Evolutionary conservation across 1,140 invertebrate genomes (phyloP), one percentile per base, ranked within the genome.

Genomic region (Pachypsylla venusta): DNA sequence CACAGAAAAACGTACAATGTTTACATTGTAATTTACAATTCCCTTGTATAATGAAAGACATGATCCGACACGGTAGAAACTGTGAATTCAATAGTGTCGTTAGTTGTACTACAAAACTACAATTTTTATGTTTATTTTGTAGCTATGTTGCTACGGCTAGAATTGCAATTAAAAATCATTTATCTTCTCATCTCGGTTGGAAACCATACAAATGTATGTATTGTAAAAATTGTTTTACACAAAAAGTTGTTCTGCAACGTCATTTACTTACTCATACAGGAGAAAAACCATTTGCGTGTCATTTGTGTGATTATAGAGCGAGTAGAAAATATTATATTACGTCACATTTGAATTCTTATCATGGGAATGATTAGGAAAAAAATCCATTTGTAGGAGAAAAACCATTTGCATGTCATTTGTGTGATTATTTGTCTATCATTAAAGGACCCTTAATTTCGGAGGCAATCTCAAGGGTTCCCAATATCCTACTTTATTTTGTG

Each of bases 231-330:
- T 19, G 42, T 22, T 48, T 48, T 22, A 48, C 42, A 22, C 42
- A 48, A 22, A 48, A 48, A n/a, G 42, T 48, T n/a, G 42, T 48
- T 5, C 42, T 82, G 2, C 68, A 79, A 55, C 68, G 80, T 39
- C 81, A 82, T 65, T 66, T 73, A 14, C 61, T 68, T 12, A 66
- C 63, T n/a, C 65, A 66, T 35, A 67, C 65, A 12, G 66, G 65
- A 22, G 61, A 61, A 22, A 56, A 62, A 39, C 65, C 65, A 13
- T 66, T 66, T 55, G 64, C 62, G 19, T 66, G 65, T 25, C 56
- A 63, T 42, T 59, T 66, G 13, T 66, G 65, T 58, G 62, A 60
- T 19, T 56, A 48, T 22, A 5, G 42, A 22, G 42, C 42, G 42
- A 19, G n/a, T 4, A 4, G 42, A 22, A 48, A 48, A 19, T 48